phyloP scores from a whole-genome alignment of 1,140 invertebrate species.

The Pogonomyrmex barbatus region DNA sequence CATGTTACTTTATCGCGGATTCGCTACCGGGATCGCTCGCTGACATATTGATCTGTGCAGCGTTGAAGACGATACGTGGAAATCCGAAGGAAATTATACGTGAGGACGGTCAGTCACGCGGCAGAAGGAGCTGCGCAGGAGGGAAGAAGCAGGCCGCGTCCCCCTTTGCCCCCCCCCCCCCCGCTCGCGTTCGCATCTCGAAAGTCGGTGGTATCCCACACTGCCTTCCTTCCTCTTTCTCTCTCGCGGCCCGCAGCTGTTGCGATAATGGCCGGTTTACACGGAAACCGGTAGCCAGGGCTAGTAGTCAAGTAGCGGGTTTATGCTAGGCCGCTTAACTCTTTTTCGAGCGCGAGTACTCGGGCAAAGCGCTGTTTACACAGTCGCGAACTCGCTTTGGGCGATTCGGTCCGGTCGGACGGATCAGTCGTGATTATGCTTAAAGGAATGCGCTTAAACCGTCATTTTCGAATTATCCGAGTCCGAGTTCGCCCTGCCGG shows the following conservation, averaged over 20 bases:
- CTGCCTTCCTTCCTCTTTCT: slow-evolving; percentile 4
- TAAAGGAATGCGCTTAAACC: slow-evolving; percentile 6
- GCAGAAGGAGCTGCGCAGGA: background rate
- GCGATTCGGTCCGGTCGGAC: background rate
- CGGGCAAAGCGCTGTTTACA: slow-evolving; percentile 9
- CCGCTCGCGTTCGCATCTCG: slow-evolving; percentile 15
- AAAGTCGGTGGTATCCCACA: slow-evolving; percentile 1
- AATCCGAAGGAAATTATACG: slow-evolving; percentile 13
- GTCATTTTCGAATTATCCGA: slow-evolving; percentile 15
- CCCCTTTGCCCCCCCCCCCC: background rate
- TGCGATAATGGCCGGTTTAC: slow-evolving; percentile 36
- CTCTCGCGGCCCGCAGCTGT: background rate
- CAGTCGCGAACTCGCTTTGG: slow-evolving; percentile 3
- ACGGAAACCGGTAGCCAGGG: slow-evolving; percentile 15
- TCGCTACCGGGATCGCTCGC: background rate
- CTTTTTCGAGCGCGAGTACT: background rate
- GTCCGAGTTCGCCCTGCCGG: background rate
- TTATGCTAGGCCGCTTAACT: slow-evolving; percentile 32
- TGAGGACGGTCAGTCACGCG: background rate
- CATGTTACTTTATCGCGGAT: background rate
- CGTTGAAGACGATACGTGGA: background rate
- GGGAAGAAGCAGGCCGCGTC: background rate
- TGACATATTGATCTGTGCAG: background rate
- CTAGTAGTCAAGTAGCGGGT: slow-evolving; percentile 32
- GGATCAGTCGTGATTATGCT: slow-evolving; percentile 11